These are phyloP conservation scores for Scrobipalpa costella DNA, from an alignment of 2,888 invertebrate genomes.

Conservation along the genomic window DNA sequence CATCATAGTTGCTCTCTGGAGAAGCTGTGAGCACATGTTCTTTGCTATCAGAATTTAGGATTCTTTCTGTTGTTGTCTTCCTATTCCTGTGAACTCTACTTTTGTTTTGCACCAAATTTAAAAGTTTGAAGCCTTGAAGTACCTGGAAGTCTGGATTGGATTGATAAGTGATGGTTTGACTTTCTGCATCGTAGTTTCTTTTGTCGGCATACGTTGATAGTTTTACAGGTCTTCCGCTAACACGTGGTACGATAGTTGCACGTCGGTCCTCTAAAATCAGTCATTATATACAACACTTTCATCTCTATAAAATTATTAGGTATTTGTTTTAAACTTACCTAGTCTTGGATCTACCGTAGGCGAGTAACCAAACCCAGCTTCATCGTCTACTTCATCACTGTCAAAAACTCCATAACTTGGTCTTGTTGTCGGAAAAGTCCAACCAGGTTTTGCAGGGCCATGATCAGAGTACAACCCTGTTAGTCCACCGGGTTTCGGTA, in stretches of 20 bases:
- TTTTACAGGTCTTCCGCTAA: constrained; percentile 48
- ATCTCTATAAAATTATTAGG: not conserved
- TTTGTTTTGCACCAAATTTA: constrained; percentile 58
- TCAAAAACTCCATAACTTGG: constrained; percentile 43
- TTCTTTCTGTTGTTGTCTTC: constrained; percentile 46
- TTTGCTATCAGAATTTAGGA: constrained; percentile 42
- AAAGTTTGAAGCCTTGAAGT: constrained; percentile 66
- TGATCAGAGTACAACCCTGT: constrained; percentile 66
- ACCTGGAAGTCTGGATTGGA: constrained; percentile 70
- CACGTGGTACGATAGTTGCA: constrained; percentile 33
- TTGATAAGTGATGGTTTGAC: constrained; percentile 60
- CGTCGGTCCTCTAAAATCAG: constrained; percentile 36
- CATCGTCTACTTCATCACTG: constrained; percentile 46
- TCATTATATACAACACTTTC: not conserved
- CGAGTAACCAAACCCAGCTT: constrained; percentile 53
- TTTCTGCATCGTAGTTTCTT: constrained; percentile 46
- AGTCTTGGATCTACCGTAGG: constrained; percentile 66
- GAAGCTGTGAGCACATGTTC: constrained; percentile 42
- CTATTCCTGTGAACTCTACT: constrained; percentile 44
- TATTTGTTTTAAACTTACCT: constrained; percentile 43
- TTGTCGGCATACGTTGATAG: constrained; percentile 46
- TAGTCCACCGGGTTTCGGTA: constrained; percentile 69
- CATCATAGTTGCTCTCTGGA: constrained; percentile 43
- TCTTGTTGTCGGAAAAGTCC: constrained; percentile 44
- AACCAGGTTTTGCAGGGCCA: constrained; percentile 42